Conservation (phyloP, 2,797 vertebrate genomes). For the Knipowitschia caucasica region DNA sequence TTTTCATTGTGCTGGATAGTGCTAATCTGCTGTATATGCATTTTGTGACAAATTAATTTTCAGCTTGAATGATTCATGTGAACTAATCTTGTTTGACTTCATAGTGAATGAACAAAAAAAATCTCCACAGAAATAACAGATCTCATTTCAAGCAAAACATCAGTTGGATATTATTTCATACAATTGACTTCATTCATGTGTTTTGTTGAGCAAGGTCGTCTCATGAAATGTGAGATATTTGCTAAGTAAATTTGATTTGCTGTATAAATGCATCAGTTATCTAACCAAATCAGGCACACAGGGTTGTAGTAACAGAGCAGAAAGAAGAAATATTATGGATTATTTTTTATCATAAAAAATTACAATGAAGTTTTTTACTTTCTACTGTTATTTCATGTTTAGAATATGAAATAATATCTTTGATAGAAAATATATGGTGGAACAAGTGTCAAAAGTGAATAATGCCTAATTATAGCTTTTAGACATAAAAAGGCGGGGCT, state of each 20-base stretch:
- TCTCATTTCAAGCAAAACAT: neutral
- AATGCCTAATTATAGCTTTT: no score
- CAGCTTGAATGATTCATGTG: neutral
- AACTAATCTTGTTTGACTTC: conserved; percentile 2
- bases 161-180: neutral
- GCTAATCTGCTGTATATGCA: conserved; percentile 7
- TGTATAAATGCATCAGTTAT: no score
- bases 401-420: no score
- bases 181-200: neutral
- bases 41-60: conserved; percentile 4
- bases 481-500: no score
- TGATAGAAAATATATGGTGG: no score
- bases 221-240: neutral
- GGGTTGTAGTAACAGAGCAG: no score
- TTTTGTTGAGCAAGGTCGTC: conserved; percentile 10
- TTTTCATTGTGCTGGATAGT: conserved; percentile 22
- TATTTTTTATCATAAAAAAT: no score
- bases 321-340: no score
- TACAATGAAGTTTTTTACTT: no score
- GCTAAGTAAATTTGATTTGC: neutral
- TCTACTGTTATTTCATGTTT: no score
- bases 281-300: no score
- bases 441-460: no score
- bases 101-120: conserved; percentile 2
- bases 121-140: neutral